A percentile compares a stretch with the other conserved stretches of the same genome.
Conservation (phyloP, 2,113 vertebrate genomes). For the Hippocampus abdominalis region DNA sequence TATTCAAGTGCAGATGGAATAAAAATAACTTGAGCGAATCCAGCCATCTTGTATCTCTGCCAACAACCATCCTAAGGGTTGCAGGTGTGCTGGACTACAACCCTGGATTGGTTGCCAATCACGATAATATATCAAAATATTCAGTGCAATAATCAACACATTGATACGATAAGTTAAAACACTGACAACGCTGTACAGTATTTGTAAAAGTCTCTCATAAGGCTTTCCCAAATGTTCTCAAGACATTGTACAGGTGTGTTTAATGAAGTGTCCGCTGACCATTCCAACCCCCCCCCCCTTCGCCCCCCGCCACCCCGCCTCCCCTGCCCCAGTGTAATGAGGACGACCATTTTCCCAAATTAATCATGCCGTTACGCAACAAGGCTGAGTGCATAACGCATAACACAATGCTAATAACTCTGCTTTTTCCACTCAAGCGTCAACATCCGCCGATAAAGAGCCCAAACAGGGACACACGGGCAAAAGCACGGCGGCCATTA, state of each 20-base stretch:
- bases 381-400: neutral
- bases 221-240: neutral
- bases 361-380: neutral
- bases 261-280: neutral
- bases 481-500: conserved; percentile 1
- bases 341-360: neutral
- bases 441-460: conserved; percentile 11
- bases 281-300: neutral
- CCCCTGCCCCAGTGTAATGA: neutral
- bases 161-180: neutral
- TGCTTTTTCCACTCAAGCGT: conserved; percentile 7
- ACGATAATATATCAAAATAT: neutral
- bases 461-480: neutral
- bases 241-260: neutral
- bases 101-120: too few species aligned
- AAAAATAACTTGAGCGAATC: too few species aligned
- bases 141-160: neutral
- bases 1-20: too few species aligned
- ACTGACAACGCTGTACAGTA: too few species aligned
- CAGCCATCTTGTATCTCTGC: too few species aligned
- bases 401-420: neutral
- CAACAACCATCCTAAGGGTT: too few species aligned
- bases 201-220: neutral
- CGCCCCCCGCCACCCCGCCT: too few species aligned
- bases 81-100: too few species aligned